Conservation (phyloP, 2,113 vertebrate genomes). For the Prunella himalayana region DNA sequence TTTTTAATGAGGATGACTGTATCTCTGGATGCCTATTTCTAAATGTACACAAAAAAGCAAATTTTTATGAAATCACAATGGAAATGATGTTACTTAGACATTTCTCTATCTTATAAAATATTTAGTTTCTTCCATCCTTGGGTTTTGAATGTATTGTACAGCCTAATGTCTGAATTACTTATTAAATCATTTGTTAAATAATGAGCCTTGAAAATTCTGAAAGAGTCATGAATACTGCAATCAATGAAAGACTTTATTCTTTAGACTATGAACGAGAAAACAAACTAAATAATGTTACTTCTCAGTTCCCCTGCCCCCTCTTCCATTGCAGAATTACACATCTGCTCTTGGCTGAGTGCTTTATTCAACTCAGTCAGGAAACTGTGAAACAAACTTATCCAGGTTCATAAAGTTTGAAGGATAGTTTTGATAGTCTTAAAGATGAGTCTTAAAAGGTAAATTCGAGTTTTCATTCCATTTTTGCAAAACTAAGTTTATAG, state of each 20-base stretch:
- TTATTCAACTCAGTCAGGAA: background rate
- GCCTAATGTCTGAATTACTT: background rate
- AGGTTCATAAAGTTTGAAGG: background rate
- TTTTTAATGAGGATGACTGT: background rate
- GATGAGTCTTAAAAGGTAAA: background rate
- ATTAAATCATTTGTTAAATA: conserved; percentile 5
- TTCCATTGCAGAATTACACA: background rate
- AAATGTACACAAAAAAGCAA: background rate
- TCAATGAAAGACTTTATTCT: conserved; percentile 43
- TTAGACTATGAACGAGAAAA: background rate
- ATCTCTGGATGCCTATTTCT: background rate
- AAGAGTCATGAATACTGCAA: background rate
- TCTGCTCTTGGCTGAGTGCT: conserved; percentile 7
- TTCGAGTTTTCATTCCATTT: background rate
- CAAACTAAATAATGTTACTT: conserved; percentile 6
- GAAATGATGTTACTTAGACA: background rate
- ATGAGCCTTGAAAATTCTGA: conserved; percentile 49
- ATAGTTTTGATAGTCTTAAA: background rate
- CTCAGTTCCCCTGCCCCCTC: background rate
- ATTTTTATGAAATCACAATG: background rate
- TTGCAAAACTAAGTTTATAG: background rate
- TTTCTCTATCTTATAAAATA: background rate
- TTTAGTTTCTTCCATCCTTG: background rate
- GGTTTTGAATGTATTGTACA: background rate
- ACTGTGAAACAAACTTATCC: background rate